A percentile compares a stretch with the other conserved stretches of the same genome.
phyloP scores from a whole-genome alignment of 1,140 invertebrate genomes.

The Macrobrachium rosenbergii region DNA sequence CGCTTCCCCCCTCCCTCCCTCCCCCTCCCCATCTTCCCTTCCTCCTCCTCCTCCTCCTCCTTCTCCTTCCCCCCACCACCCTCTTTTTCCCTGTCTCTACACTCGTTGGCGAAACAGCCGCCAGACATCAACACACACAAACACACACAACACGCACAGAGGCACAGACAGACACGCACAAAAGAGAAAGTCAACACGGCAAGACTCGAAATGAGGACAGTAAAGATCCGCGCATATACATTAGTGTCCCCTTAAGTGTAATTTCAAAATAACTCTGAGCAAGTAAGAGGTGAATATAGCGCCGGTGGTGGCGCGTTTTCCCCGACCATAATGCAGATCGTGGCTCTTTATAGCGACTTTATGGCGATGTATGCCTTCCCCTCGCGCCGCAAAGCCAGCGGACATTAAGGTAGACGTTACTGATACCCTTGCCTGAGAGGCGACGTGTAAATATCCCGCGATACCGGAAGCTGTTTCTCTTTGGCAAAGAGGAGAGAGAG shows the following conservation, averaged over 20 bases:
- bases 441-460: constrained; percentile 37
- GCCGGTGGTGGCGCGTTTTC: constrained; percentile 27
- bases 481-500: background rate
- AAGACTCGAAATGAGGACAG: constrained; percentile 28
- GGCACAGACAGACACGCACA: constrained; percentile 4
- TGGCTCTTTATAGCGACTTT: constrained; percentile 47
- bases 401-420: constrained; percentile 37
- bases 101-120: no score
- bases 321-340: constrained; percentile 49
- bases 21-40: no score
- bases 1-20: no score
- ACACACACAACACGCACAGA: no score
- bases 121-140: constrained; percentile 4
- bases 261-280: constrained; percentile 40
- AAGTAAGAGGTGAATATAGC: constrained; percentile 40
- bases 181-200: background rate
- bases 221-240: constrained; percentile 48
- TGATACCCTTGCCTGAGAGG: constrained; percentile 43
- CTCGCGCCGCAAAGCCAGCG: background rate
- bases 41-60: no score
- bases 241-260: constrained; percentile 53
- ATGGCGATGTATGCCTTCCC: constrained; percentile 40
- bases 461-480: background rate
- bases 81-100: no score
- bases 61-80: no score